A percentile compares a stretch with the other conserved stretches of the same genome.
Conservation (phyloP, 2,797 vertebrate species). For the Gallinago solitaria region DNA sequence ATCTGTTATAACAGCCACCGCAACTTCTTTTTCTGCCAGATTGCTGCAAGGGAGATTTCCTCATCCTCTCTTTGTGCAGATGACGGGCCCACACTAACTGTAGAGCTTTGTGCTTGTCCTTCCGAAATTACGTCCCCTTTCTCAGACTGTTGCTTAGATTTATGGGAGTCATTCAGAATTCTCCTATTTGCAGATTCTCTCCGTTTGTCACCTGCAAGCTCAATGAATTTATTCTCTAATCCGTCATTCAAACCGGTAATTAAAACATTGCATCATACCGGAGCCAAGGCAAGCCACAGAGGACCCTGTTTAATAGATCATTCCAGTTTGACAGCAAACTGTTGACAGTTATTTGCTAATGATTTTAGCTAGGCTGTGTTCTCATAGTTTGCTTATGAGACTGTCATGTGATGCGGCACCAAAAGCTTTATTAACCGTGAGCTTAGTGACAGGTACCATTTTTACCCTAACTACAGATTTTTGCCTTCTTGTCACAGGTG, state of each 20-base stretch:
- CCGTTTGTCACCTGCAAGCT: not conserved
- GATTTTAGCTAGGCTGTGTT: not conserved
- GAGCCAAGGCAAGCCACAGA: not conserved
- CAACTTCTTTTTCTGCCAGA: not conserved
- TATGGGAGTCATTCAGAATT: not conserved
- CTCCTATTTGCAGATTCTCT: not conserved
- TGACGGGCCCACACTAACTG: not conserved
- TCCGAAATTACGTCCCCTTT: not conserved
- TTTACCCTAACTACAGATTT: not conserved
- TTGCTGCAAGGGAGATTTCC: not conserved
- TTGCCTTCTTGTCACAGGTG: not conserved
- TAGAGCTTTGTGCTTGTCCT: not conserved
- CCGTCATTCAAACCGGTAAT: not conserved
- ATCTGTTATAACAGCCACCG: not conserved
- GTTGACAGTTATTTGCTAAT: not conserved
- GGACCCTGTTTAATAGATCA: not conserved
- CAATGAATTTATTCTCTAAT: not conserved
- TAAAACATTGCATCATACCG: not conserved
- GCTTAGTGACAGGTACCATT: constrained; percentile 37
- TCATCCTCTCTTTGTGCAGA: not conserved
- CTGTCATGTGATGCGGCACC: not conserved
- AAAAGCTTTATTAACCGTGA: not conserved
- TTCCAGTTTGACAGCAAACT: not conserved
- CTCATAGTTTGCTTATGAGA: not conserved
- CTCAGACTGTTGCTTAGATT: not conserved